These are phyloP conservation scores for Boloria selene DNA, from an alignment of 2,888 invertebrate genomes.

Conservation along the genomic window DNA sequence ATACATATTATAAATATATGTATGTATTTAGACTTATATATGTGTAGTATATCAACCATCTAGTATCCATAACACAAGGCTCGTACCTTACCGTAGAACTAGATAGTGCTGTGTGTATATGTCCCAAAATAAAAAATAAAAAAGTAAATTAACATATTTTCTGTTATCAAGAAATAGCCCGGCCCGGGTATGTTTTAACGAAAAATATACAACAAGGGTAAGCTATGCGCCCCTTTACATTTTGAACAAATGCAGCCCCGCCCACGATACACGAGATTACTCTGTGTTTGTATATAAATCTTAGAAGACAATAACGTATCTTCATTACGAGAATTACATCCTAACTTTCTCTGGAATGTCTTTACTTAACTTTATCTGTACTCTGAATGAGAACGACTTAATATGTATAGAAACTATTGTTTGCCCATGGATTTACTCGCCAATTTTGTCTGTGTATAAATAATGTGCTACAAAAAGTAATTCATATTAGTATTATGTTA, in stretches of 20 bases:
- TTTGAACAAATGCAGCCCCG: constrained; percentile 74
- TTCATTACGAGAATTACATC: constrained; percentile 66
- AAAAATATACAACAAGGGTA: constrained; percentile 65
- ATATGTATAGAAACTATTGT: neutral
- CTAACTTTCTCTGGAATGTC: constrained; percentile 11
- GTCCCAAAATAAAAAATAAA: too few relatives aligned
- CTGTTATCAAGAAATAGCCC: constrained; percentile 74
- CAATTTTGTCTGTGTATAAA: too few relatives aligned
- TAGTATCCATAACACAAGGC: too few relatives aligned
- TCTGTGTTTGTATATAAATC: constrained; percentile 75
- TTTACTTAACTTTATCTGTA: constrained; percentile 8
- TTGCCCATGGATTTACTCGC: too few relatives aligned
- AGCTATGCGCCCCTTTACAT: constrained; percentile 47
- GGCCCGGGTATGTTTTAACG: constrained; percentile 70
- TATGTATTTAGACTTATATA: too few relatives aligned
- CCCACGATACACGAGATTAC: constrained; percentile 75
- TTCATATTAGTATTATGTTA: too few relatives aligned
- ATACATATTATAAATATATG: too few relatives aligned
- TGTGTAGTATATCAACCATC: too few relatives aligned
- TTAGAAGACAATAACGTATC: constrained; percentile 69
- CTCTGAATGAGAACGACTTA: constrained; percentile 2
- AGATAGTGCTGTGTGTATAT: too few relatives aligned
- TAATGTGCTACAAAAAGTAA: too few relatives aligned
- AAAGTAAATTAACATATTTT: constrained; percentile 81
- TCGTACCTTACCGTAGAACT: too few relatives aligned